Evolutionary conservation across 1,140 invertebrate species (phyloP), one percentile per base, ranked within the genome.

Genomic region (Ptiloglossa arizonensis): DNA sequence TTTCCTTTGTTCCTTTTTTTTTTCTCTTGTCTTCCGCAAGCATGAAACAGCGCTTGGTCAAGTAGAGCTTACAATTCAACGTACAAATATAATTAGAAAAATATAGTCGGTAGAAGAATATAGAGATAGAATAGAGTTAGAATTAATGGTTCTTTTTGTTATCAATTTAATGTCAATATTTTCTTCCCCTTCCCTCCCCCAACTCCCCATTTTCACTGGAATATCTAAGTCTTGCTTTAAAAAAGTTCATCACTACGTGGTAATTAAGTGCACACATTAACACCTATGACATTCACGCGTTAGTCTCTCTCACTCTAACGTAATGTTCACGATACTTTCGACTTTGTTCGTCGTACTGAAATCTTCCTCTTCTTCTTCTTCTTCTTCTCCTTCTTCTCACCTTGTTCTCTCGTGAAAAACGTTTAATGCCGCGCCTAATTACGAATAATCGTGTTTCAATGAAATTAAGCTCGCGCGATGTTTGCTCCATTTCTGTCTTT

Each of bases 61-160:
- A 87, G 90, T 91, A 89, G 85, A 90, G 88, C 89, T 89, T 91
- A 91, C 83, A 91, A 93, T 91, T 91, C 87, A 92, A 93, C 91
- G 90, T 93, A 92, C 91, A 93, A 93, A 92, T 92, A 88, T 89
- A 92, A 93, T 83, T 93, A 93, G 92, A 92, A 93, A 93, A 93
- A 93, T 93, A 93, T 92, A 92, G 91, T 92, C 81, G 90, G 90
- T 93, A 92, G 90, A 92, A 92, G 90, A 92, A 92, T 90, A 91
- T 92, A 92, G 91, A 92, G 90, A 92, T 92, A 92, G 89, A 91
- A 89, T 90, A 91, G 89, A 91, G 90, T 89, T 92, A 90, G 89
- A 90, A 87, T 91, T 70, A 69, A 87, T 88, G 68, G 41, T 76
- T 81, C 76, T 78, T 52, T 50, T 69, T 54, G 68, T 79, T 82